Conservation (phyloP, 2,888 invertebrate species). For the Sesia apiformis region DNA sequence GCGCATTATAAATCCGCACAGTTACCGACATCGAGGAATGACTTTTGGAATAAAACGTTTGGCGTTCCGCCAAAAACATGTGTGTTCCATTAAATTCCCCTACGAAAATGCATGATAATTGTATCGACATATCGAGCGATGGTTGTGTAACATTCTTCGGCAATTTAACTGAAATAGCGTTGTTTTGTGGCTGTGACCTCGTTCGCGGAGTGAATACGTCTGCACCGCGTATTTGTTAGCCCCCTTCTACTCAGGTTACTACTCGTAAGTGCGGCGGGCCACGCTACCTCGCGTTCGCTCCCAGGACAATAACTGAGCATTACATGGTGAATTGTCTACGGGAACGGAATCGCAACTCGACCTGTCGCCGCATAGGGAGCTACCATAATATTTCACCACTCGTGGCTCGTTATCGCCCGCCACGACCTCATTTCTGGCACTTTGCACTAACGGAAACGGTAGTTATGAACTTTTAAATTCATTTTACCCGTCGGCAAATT, state of each 20-base stretch:
- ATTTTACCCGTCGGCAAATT: too few species aligned
- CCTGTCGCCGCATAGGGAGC: conserved; percentile 9
- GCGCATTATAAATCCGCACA: conserved; percentile 8
- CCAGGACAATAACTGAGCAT: conserved; percentile 16
- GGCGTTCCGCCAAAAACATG: conserved; percentile 7
- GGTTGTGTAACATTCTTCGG: conserved; percentile 4
- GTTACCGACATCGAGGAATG: neutral
- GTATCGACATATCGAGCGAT: conserved; percentile 4
- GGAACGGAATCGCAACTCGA: conserved; percentile 16
- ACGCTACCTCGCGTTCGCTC: conserved; percentile 22
- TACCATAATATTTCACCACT: conserved; percentile 26
- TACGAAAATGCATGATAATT: conserved; percentile 8
- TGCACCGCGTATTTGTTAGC: conserved; percentile 28
- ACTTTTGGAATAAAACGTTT: conserved; percentile 4
- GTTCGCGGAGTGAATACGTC: conserved; percentile 24
- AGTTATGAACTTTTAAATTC: neutral
- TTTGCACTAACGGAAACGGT: conserved; percentile 47
- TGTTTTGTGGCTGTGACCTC: conserved; percentile 39
- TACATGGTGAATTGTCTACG: conserved; percentile 26
- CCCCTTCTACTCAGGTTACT: conserved; percentile 42
- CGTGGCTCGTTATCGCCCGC: conserved; percentile 56
- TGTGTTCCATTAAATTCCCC: conserved; percentile 6
- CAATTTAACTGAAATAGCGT: conserved; percentile 13
- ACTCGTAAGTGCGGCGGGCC: conserved; percentile 32
- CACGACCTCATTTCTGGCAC: conserved; percentile 55